A percentile compares a stretch with the other conserved stretches of the same genome.
Conservation (phyloP, 2,888 invertebrate genomes). For the Agrochola lota region DNA sequence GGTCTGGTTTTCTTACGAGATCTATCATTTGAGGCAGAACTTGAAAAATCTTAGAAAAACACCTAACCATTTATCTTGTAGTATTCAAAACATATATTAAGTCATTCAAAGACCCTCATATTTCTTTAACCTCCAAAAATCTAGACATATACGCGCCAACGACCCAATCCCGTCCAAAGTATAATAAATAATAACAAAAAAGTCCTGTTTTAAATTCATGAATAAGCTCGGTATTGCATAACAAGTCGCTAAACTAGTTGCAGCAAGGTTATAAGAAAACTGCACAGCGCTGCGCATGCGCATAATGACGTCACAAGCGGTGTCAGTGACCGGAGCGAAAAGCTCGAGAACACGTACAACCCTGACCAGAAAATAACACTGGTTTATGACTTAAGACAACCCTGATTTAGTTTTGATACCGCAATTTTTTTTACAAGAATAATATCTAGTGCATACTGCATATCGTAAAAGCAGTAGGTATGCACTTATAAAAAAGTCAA, state of each 20-base stretch:
- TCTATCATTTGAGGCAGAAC: neutral
- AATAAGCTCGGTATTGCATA: slow-evolving; percentile 59
- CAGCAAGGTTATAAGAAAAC: slow-evolving; percentile 54
- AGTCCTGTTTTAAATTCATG: slow-evolving; percentile 27
- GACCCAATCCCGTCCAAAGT: slow-evolving; percentile 12
- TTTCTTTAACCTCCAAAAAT: neutral
- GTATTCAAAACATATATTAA: neutral
- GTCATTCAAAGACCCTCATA: neutral
- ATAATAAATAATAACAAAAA: slow-evolving; percentile 33
- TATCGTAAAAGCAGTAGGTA: too few species aligned
- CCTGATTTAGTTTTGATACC: slow-evolving; percentile 14
- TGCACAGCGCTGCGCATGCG: slow-evolving; percentile 59
- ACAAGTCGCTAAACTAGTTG: slow-evolving; percentile 53
- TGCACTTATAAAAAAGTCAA: too few species aligned
- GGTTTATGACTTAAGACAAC: slow-evolving; percentile 3
- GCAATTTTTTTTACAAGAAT: too few species aligned
- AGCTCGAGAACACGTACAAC: slow-evolving; percentile 26
- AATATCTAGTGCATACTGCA: too few species aligned
- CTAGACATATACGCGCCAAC: neutral
- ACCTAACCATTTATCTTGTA: neutral
- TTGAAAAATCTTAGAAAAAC: too few species aligned
- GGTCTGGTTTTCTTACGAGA: neutral
- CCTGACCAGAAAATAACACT: slow-evolving; percentile 36
- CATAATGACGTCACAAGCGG: slow-evolving; percentile 62
- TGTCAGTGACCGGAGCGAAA: slow-evolving; percentile 65